These are phyloP conservation scores for Hydrozoanthus gracilis DNA, from an alignment of 92 coral and sea anemone species.

Conservation along the genomic window DNA sequence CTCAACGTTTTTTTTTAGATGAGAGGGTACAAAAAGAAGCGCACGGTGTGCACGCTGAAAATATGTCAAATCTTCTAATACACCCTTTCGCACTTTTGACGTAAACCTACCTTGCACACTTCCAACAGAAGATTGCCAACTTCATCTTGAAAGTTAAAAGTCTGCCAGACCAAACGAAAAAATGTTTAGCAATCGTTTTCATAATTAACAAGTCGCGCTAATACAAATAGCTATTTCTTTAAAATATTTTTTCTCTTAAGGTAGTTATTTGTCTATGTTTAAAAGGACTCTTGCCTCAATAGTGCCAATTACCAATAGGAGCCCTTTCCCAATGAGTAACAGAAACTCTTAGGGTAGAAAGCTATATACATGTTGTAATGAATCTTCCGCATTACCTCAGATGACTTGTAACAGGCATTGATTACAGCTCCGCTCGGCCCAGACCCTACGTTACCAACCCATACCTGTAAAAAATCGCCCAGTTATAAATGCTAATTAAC, in stretches of 20 bases:
- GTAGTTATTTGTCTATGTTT: neutral
- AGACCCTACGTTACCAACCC: slow-evolving; percentile 90
- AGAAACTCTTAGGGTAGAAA: no score
- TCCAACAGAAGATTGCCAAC: slow-evolving; percentile 80
- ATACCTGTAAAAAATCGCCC: slow-evolving; percentile 67
- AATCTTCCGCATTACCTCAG: slow-evolving; percentile 71
- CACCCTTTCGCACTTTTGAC: no score
- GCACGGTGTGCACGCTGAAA: no score
- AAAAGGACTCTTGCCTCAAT: neutral
- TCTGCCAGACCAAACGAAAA: slow-evolving; percentile 56
- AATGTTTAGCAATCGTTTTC: neutral
- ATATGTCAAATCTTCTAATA: no score
- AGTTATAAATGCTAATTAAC: neutral
- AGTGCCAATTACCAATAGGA: no score
- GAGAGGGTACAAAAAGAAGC: no score
- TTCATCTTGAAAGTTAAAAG: slow-evolving; percentile 94
- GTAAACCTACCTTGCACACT: slow-evolving; percentile 82
- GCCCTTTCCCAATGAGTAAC: no score
- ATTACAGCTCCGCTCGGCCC: slow-evolving; percentile 87
- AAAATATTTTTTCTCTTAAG: neutral
- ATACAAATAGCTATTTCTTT: neutral
- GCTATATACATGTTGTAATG: neutral
- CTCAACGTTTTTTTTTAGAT: no score
- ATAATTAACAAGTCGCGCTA: neutral
- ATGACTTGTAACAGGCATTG: slow-evolving; percentile 81